A percentile compares a stretch with the other conserved stretches of the same genome.
phyloP scores from a whole-genome alignment of 2,797 vertebrate genomes.

The Tarsius wallacei region DNA sequence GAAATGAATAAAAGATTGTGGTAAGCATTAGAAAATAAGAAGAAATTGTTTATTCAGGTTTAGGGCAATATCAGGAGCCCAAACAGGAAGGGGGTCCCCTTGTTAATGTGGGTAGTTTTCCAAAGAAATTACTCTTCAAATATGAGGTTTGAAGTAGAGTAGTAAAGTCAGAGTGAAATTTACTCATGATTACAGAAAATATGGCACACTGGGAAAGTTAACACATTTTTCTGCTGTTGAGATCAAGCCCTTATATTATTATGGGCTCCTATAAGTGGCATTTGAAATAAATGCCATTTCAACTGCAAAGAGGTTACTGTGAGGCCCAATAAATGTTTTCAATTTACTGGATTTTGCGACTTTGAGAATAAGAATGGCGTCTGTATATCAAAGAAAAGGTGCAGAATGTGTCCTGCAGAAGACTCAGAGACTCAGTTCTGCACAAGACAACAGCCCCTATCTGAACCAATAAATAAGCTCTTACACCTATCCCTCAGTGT shows the following conservation, averaged over 20 bases:
- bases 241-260: constrained; percentile 67
- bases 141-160: constrained; percentile 53
- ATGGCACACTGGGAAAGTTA: constrained; percentile 35
- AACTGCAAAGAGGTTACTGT: constrained; percentile 57
- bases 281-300: constrained; percentile 78
- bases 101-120: background rate
- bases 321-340: constrained; percentile 71
- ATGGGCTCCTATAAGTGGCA: constrained; percentile 56
- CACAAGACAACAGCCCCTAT: background rate
- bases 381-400: background rate
- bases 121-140: constrained; percentile 73
- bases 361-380: constrained; percentile 46
- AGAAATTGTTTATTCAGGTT: background rate
- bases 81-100: background rate
- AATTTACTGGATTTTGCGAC: constrained; percentile 65
- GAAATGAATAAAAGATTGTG: background rate
- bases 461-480: background rate
- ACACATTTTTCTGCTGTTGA: constrained; percentile 68
- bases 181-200: constrained; percentile 75
- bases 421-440: background rate
- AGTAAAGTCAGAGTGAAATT: constrained; percentile 67
- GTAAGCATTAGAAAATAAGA: background rate
- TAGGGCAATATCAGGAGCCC: background rate
- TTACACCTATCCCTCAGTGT: background rate
- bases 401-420: background rate